These are phyloP conservation scores for Eospalax fontanierii DNA, from an alignment of 2,797 vertebrate genomes.

Conservation along the genomic window DNA sequence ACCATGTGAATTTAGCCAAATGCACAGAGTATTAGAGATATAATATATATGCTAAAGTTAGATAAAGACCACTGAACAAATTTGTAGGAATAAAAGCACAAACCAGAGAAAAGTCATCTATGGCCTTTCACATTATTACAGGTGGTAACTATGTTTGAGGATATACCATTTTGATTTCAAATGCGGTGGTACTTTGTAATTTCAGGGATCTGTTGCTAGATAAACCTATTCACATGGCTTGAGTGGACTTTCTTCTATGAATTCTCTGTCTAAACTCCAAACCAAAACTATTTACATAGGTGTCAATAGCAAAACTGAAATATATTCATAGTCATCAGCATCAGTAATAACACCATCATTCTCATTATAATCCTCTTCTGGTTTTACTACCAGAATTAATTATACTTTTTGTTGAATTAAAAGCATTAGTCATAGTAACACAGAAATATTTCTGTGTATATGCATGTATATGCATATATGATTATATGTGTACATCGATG, in stretches of 20 bases:
- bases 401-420: constrained; percentile 33
- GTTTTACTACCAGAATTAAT: not conserved
- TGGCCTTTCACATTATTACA: not conserved
- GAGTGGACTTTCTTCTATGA: not conserved
- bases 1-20: not conserved
- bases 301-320: constrained; percentile 15
- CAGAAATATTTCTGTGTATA: not conserved
- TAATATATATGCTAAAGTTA: not conserved
- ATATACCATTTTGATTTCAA: not conserved
- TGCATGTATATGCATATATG: not conserved
- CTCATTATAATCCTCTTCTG: not conserved
- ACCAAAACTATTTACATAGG: not conserved
- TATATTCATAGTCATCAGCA: not conserved
- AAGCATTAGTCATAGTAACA: not conserved
- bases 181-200: not conserved
- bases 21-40: not conserved
- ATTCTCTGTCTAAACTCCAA: not conserved
- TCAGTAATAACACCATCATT: not conserved
- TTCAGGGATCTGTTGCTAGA: not conserved
- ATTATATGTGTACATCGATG: not conserved
- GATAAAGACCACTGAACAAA: not conserved
- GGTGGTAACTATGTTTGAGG: not conserved
- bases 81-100: not conserved
- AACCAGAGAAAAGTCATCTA: not conserved
- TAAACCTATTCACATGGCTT: not conserved